phyloP scores from a whole-genome alignment of 1,140 invertebrate species.

The Lasioglossum albipes region DNA sequence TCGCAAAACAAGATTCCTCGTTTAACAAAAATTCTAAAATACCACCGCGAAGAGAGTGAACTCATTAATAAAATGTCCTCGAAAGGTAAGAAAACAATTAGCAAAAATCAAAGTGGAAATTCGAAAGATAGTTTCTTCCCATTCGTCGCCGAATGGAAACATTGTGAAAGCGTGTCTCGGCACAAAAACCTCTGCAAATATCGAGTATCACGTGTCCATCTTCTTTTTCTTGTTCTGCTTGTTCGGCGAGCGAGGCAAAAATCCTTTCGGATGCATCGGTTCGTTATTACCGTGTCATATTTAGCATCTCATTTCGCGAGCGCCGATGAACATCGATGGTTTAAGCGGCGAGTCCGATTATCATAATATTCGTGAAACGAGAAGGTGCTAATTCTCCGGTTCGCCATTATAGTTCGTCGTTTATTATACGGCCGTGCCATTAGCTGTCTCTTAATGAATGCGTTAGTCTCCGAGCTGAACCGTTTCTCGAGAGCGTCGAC shows the following conservation, averaged over 20 bases:
- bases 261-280: not conserved
- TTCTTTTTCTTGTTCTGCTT: not conserved
- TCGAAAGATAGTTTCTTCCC: not conserved
- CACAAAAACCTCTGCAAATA: not conserved
- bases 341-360: conserved; percentile 9
- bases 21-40: not conserved
- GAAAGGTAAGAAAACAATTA: not conserved
- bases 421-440: not conserved
- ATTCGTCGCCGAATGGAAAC: not conserved
- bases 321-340: conserved; percentile 2
- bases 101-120: not conserved
- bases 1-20: not conserved
- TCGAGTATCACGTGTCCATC: not conserved
- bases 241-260: not conserved
- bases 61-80: not conserved
- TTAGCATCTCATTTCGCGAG: not conserved
- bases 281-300: not conserved
- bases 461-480: not conserved
- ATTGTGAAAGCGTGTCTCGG: not conserved
- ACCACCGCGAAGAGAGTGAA: conserved; percentile 16
- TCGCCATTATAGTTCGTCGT: not conserved
- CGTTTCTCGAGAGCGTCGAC: not conserved
- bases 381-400: conserved; percentile 25
- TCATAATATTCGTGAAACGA: conserved; percentile 19
- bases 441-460: not conserved